Evolutionary conservation across 2,888 invertebrate species (phyloP), one percentile per base, ranked within the genome.

Genomic region (Buathra laborator): DNA sequence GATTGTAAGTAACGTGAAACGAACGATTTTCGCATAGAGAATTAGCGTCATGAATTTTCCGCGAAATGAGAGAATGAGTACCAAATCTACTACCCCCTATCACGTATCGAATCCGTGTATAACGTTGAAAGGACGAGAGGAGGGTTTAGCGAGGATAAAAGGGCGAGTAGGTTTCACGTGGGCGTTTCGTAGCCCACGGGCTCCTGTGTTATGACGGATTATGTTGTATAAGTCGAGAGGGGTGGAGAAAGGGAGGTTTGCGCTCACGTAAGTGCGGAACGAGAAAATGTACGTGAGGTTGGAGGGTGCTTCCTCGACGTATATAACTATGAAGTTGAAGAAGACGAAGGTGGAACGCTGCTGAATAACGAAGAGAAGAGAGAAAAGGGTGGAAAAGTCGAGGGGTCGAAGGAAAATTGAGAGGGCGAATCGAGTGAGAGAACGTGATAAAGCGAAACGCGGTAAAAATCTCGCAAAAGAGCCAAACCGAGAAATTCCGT

Each of bases 121-220:
- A 56, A 56, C 12, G 24, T 29, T 59, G 59, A 59, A 32, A 32
- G 32, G 29, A 14, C 14, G 29, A 59, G 32, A 32, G 29, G 14
- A 1, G 32, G 59, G 70, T 56, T 70, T 59, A 56, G 12, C 43
- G 29, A 48, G 53, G 70, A 68, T 59, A 74, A 59, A 64, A 32
- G 66, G 67, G 67, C 77, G 12, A 48, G 59, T 68, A 64, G 75
- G 43, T 85, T 72, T 77, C 71, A 66, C 46, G 56, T 43, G 67
- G 75, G 75, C 64, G 75, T 75, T 77, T 68, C 29, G 67, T 72
- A 75, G 56, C 71, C 79, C 75, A 66, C 75, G 66, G 64, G 59
- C 70, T 81, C 70, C 79, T 80, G 83, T 83, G 86, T 87, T 88
- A 86, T 87, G 89, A 88, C 84, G 85, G 86, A 88, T 89, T 87